These are phyloP conservation scores for Myathropa florea DNA, from an alignment of 2,888 invertebrate genomes.

Conservation along the genomic window DNA sequence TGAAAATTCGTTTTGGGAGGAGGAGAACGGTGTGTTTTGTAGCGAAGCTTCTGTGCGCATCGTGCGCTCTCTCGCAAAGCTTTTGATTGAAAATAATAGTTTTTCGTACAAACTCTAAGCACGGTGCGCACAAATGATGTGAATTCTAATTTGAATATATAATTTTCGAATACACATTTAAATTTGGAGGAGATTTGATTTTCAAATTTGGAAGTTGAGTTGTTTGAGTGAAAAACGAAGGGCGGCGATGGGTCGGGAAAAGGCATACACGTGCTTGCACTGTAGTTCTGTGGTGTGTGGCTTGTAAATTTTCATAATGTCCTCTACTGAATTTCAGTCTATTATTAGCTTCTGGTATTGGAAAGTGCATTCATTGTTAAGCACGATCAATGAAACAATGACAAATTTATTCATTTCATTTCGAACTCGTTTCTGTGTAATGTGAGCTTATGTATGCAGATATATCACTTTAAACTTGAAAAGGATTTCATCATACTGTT, in stretches of 20 bases:
- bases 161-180: neutral
- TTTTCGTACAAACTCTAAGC: neutral
- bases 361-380: no score
- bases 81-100: conserved; percentile 2
- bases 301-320: no score
- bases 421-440: no score
- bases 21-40: conserved; percentile 1
- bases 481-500: no score
- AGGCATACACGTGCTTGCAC: no score
- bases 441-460: no score
- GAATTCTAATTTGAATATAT: conserved; percentile 41
- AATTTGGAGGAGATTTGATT: conserved; percentile 14
- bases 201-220: conserved; percentile 53
- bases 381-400: no score
- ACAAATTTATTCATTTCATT: no score
- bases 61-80: neutral
- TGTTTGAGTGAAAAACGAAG: neutral
- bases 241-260: neutral
- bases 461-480: no score
- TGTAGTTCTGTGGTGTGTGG: no score
- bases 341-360: no score
- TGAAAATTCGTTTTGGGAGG: neutral
- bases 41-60: conserved; percentile 8
- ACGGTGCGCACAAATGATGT: conserved; percentile 32
- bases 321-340: no score